phyloP scores from a whole-genome alignment of 2,113 vertebrate genomes.

The Lophotis ruficrista region DNA sequence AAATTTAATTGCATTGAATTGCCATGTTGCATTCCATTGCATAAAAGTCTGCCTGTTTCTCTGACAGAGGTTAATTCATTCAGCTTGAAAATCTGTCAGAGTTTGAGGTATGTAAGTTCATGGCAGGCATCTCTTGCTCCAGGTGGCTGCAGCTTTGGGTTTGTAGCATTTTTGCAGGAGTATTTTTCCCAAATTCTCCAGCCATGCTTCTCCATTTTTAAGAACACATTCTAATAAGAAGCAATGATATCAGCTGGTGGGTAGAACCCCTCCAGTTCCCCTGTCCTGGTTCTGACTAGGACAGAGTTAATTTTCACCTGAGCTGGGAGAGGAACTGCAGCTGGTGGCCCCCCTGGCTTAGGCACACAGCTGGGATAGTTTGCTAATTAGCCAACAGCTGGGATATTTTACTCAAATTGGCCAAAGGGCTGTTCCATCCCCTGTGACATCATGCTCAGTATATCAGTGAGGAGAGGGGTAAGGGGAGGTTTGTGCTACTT shows the following conservation, averaged over 20 bases:
- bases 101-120: neutral
- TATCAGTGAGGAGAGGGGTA: too few relatives aligned
- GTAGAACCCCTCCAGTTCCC: neutral
- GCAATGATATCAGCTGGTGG: neutral
- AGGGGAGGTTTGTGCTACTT: too few relatives aligned
- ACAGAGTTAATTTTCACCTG: too few relatives aligned
- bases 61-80: neutral
- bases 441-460: too few relatives aligned
- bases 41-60: neutral
- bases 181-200: neutral
- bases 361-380: too few relatives aligned
- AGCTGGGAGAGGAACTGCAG: too few relatives aligned
- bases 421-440: too few relatives aligned
- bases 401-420: too few relatives aligned
- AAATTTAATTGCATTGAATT: constrained; percentile 8
- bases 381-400: too few relatives aligned
- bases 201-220: neutral
- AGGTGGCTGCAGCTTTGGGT: constrained; percentile 14
- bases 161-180: neutral
- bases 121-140: neutral
- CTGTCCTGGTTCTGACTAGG: too few relatives aligned
- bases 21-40: neutral
- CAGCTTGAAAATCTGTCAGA: constrained; percentile 29
- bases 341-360: too few relatives aligned
- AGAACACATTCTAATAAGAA: neutral